Base-by-base conservation (phyloP, 2,113 vertebrate species). In the Scalopus aquaticus region DNA sequence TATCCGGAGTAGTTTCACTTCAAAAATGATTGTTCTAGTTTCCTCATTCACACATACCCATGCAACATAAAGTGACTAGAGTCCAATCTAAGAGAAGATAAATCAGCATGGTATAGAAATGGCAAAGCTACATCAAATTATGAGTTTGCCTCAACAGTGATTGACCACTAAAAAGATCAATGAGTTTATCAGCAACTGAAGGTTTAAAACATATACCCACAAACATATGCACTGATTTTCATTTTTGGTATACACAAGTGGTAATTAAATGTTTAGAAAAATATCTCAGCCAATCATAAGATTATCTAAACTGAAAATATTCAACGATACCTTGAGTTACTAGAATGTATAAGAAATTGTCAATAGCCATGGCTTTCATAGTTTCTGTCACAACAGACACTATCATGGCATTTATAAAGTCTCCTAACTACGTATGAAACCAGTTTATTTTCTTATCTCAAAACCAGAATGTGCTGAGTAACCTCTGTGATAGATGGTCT, bases 251-350 rank as follows among this genome's bases (percentile, higher is more conserved):
- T 42, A 74, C 19, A 74, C 6, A 56, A 62, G 12, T 72, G 37
- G 22, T 72, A 86, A 73, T 83, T 37, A 69, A 92, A 89, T 49
- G 10, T 67, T 90, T 83, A n/a, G 39, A 94, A 32, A 87, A 70
- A 92, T 58, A 6, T 65, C 13, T 30, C 6, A 85, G 35, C 9
- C 51, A 8, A 85, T 84, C 15, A 54, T 42, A 91, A 51, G 39
- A 49, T 80, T 81, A 49, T 58, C 35, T 39, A 32, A 51, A 37
- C 8, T 70, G 20, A 90, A 87, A 87, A 35, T 69, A 67, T 35
- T 90, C 64, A 73, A 2, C 1, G 39, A 13, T 74, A 42, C 1
- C 4, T 70, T 91, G 3, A 79, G 76, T 83, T 12, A 65, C 8
- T 44, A 60, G 30, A 37, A 94, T 88, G 84, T 16, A 70, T 51